These are phyloP conservation scores for Dicrostonyx torquatus DNA, from an alignment of 2,797 vertebrate genomes.

Conservation along the genomic window DNA sequence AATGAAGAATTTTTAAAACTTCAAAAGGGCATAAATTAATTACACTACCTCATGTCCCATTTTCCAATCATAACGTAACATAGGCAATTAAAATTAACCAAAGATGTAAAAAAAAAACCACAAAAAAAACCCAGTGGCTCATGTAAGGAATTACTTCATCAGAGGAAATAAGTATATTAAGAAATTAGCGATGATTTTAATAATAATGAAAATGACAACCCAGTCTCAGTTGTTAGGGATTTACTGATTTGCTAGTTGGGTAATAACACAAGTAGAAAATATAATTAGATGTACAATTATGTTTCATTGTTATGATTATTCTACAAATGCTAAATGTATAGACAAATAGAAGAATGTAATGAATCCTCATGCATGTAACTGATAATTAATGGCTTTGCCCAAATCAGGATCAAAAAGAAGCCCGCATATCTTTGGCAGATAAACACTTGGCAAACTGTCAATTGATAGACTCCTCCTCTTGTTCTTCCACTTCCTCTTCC, in stretches of 20 bases:
- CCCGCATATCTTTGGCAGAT: background rate
- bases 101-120: background rate
- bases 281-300: conserved; percentile 23
- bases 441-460: background rate
- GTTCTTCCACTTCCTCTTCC: background rate
- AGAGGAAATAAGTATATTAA: conserved; percentile 58
- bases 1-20: conserved; percentile 31
- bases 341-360: conserved; percentile 14
- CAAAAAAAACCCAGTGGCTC: background rate
- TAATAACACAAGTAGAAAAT: conserved; percentile 38
- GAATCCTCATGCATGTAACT: background rate
- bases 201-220: conserved; percentile 62
- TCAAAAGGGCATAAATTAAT: background rate
- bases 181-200: conserved; percentile 49
- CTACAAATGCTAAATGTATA: conserved; percentile 38
- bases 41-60: background rate
- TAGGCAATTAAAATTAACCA: conserved; percentile 55
- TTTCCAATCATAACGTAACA: conserved; percentile 34
- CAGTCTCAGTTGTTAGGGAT: conserved; percentile 25
- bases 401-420: background rate
- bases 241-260: conserved; percentile 16
- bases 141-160: conserved; percentile 47
- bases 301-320: conserved; percentile 39
- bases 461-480: background rate
- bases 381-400: conserved; percentile 35